phyloP scores from a whole-genome alignment of 1,140 invertebrate species.

The Sminthurinus signatus region DNA sequence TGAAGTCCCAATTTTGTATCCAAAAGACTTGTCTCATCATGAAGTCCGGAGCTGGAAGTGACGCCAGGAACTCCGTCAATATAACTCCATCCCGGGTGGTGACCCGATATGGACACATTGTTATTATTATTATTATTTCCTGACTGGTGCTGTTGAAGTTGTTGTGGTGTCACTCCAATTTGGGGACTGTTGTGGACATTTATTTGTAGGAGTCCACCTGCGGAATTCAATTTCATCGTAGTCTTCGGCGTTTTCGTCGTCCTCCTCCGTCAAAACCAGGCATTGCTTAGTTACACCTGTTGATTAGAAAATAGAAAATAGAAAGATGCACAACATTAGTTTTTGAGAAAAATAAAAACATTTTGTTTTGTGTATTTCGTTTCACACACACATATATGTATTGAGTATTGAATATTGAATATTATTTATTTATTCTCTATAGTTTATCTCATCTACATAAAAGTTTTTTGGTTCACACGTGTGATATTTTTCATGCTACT shows the following conservation, averaged over 20 bases:
- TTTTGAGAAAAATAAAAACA: too few relatives aligned
- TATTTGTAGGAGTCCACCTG: slow-evolving; percentile 12
- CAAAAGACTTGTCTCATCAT: background rate
- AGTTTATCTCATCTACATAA: too few relatives aligned
- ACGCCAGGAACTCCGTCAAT: slow-evolving; percentile 6
- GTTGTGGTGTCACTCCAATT: background rate
- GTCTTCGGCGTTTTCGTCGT: slow-evolving; percentile 7
- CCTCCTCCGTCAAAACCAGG: slow-evolving; percentile 11
- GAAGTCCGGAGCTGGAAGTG: background rate
- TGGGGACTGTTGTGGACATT: too few relatives aligned
- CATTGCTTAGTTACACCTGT: background rate
- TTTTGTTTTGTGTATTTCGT: too few relatives aligned
- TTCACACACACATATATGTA: too few relatives aligned
- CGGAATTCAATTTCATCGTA: slow-evolving; percentile 17
- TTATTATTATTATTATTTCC: background rate
- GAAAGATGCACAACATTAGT: too few relatives aligned
- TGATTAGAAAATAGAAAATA: too few relatives aligned
- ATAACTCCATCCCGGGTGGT: background rate
- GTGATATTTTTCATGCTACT: too few relatives aligned
- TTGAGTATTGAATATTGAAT: too few relatives aligned
- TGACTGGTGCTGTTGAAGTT: background rate
- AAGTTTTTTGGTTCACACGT: too few relatives aligned
- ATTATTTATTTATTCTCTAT: too few relatives aligned
- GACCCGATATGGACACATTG: too few relatives aligned
- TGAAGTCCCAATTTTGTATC: slow-evolving; percentile 1